These are phyloP conservation scores for Lithophane ornitopus DNA, from an alignment of 2,888 invertebrate species.

Conservation along the genomic window DNA sequence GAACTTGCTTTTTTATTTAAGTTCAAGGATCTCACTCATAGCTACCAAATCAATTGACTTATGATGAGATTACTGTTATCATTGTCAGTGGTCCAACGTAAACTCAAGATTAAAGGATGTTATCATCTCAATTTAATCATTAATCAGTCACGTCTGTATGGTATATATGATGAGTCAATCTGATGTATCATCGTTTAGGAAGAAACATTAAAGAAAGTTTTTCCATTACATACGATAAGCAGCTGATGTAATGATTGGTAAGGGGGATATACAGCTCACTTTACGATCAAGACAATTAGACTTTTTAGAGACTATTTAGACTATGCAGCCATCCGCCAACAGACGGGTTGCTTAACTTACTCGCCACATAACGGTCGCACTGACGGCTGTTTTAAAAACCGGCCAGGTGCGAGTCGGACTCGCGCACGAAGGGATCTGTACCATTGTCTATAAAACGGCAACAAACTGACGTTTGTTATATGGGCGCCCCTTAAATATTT, in stretches of 20 bases:
- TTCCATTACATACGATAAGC: too few species aligned
- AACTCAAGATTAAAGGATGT: constrained; percentile 27
- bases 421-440: too few species aligned
- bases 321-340: background rate
- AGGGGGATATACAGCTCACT: background rate
- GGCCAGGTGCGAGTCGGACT: too few species aligned
- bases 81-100: constrained; percentile 23
- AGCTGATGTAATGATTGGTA: background rate
- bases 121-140: constrained; percentile 34
- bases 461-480: too few species aligned
- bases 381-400: too few species aligned
- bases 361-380: background rate
- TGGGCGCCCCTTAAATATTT: too few species aligned
- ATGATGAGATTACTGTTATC: constrained; percentile 18
- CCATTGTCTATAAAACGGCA: too few species aligned
- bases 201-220: background rate
- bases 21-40: constrained; percentile 35
- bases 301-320: background rate
- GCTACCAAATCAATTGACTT: constrained; percentile 10
- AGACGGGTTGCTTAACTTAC: background rate
- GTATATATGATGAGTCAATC: constrained; percentile 49
- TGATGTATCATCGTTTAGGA: constrained; percentile 25
- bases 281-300: background rate
- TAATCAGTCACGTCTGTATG: constrained; percentile 26
- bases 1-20: background rate